These are phyloP conservation scores for Mustela lutreola DNA, from an alignment of 2,113 vertebrate species.

Conservation along the genomic window DNA sequence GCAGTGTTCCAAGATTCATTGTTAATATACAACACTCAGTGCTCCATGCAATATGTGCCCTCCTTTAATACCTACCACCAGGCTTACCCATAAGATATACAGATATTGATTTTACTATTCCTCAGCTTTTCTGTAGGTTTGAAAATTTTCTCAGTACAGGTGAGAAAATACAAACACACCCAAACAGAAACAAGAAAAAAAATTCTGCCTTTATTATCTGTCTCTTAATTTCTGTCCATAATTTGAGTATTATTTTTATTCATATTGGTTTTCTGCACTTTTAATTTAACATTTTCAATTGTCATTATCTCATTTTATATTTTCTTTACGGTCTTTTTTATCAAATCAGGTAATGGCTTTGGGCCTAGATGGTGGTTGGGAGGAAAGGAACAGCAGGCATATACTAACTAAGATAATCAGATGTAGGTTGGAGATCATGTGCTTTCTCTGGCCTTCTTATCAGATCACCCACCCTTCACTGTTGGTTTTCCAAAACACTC, in stretches of 20 bases:
- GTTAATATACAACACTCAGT: no score
- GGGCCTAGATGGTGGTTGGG: neutral
- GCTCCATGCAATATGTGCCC: no score
- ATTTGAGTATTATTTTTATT: neutral
- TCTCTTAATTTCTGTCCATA: neutral
- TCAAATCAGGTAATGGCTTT: neutral
- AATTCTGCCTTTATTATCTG: neutral
- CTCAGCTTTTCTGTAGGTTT: neutral
- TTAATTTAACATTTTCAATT: neutral
- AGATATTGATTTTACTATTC: neutral
- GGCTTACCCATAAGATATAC: neutral
- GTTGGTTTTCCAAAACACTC: neutral
- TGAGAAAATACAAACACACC: neutral
- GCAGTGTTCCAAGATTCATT: no score
- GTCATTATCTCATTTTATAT: neutral
- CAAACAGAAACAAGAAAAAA: neutral
- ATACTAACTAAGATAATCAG: neutral
- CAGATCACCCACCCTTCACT: neutral
- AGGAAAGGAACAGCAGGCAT: neutral
- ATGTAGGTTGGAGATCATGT: neutral
- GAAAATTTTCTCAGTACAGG: neutral
- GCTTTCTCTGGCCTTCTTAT: neutral
- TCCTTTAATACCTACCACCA: no score
- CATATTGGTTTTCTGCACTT: neutral
- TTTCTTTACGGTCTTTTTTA: neutral